Conservation (phyloP, 2,797 vertebrate genomes). For the Sciurus carolinensis region DNA sequence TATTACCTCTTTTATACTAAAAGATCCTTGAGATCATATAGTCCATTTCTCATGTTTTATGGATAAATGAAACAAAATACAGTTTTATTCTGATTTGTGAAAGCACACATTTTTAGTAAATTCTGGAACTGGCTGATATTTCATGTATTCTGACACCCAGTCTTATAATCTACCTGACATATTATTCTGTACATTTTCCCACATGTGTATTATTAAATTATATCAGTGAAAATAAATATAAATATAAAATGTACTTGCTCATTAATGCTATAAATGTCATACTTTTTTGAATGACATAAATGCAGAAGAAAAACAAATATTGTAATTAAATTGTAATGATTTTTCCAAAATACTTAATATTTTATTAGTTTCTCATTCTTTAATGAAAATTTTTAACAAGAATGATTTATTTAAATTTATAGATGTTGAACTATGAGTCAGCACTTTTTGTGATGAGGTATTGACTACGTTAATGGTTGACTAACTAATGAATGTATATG, state of each 20-base stretch:
- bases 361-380: neutral
- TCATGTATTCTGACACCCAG: neutral
- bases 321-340: neutral
- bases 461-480: neutral
- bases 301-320: neutral
- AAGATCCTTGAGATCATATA: neutral
- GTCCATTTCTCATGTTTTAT: neutral
- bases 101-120: neutral
- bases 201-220: neutral
- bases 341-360: neutral
- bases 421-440: neutral
- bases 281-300: neutral
- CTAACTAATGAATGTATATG: neutral
- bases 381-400: neutral
- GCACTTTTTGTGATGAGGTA: neutral
- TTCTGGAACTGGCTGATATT: neutral
- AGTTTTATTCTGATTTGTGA: neutral
- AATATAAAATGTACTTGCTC: neutral
- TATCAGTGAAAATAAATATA: neutral
- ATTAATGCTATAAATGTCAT: neutral
- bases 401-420: neutral
- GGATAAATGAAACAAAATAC: neutral
- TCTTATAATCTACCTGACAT: neutral
- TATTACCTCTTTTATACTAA: conserved; percentile 37
- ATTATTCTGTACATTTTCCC: neutral